phyloP scores from a whole-genome alignment of 2,797 vertebrate species.

The Microctenopoma steveboyesi region DNA sequence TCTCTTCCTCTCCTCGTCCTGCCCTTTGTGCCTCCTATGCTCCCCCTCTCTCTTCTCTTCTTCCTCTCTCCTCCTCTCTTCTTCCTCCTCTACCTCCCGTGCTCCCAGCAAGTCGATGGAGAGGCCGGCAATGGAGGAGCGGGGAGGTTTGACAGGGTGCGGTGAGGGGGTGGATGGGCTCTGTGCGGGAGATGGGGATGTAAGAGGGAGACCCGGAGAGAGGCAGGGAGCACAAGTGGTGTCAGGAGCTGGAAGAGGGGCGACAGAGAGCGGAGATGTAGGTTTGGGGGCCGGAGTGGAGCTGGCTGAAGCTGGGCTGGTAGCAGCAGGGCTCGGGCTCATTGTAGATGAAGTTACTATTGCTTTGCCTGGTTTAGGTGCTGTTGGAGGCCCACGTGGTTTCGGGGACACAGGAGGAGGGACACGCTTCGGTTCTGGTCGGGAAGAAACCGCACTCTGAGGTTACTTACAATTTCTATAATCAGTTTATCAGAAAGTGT shows the following conservation, averaged over 20 bases:
- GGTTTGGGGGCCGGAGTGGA: constrained; percentile 70
- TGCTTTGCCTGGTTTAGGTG: constrained; percentile 82
- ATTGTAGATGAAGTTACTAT: constrained; percentile 59
- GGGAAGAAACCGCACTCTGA: constrained; percentile 10
- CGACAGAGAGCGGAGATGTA: constrained; percentile 36
- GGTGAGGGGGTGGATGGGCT: constrained; percentile 84
- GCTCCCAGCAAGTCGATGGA: constrained; percentile 74
- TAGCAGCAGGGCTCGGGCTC: constrained; percentile 65
- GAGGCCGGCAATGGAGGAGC: constrained; percentile 88
- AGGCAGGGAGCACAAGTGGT: constrained; percentile 72
- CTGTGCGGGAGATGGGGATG: constrained; percentile 78
- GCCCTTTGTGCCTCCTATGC: constrained; percentile 53
- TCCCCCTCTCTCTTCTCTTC: constrained; percentile 57
- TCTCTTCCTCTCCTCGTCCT: constrained; percentile 45
- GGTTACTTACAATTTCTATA: not conserved
- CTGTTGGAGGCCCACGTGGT: constrained; percentile 89
- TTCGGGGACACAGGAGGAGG: constrained; percentile 95
- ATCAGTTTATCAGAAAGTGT: not conserved
- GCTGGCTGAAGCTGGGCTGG: constrained; percentile 60
- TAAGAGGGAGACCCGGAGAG: constrained; percentile 68
- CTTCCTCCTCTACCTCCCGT: constrained; percentile 81
- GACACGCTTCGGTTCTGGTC: constrained; percentile 87
- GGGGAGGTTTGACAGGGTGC: constrained; percentile 92
- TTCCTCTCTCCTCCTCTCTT: constrained; percentile 59
- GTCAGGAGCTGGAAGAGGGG: constrained; percentile 71